A percentile compares a stretch with the other conserved stretches of the same genome.
phyloP scores from a whole-genome alignment of 2,797 vertebrate species.

The Peromyscus nudipes region DNA sequence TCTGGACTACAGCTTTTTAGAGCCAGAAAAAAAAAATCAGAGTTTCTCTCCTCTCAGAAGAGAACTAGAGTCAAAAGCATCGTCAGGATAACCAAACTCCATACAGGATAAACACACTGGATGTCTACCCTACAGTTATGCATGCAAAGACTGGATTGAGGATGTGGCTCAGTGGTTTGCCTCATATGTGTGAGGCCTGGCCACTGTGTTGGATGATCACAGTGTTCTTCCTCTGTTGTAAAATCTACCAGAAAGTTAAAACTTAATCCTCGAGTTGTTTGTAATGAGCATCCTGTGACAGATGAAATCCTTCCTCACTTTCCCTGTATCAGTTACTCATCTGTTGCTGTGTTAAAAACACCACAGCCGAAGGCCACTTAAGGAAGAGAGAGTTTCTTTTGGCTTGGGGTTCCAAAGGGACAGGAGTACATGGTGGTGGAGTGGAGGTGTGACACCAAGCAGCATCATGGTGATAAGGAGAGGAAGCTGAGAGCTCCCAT shows the following conservation, averaged over 20 bases:
- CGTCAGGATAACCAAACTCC: neutral
- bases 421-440: too few relatives aligned
- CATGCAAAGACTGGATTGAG: neutral
- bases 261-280: neutral
- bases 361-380: neutral
- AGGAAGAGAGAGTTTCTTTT: neutral
- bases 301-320: neutral
- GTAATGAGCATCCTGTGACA: neutral
- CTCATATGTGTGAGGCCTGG: neutral
- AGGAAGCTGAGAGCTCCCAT: neutral
- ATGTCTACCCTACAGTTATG: neutral
- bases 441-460: neutral
- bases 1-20: neutral
- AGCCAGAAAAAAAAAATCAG: neutral
- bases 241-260: slow-evolving; percentile 2
- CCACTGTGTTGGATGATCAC: neutral
- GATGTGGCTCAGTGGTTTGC: neutral
- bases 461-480: neutral
- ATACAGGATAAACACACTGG: neutral
- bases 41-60: neutral
- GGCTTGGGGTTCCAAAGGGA: too few relatives aligned
- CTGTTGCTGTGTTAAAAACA: neutral
- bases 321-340: neutral
- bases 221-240: neutral
- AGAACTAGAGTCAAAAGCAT: neutral